phyloP scores from a whole-genome alignment of 2,797 vertebrate genomes.

The Lacerta viridis region DNA sequence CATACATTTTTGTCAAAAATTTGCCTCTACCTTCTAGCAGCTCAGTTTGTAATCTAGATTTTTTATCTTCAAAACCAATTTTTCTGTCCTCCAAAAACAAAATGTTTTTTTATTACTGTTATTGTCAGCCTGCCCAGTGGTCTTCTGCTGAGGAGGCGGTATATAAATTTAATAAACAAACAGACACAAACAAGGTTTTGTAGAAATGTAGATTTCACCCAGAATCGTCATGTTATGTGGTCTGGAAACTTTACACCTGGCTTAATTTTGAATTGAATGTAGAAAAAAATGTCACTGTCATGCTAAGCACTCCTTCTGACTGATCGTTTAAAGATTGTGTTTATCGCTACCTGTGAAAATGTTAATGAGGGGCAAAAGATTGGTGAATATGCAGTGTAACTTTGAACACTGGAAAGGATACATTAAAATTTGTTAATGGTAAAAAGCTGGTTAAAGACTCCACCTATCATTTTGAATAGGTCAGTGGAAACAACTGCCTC shows the following conservation, averaged over 20 bases:
- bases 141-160: no score
- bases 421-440: neutral
- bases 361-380: rapidly evolving
- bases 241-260: neutral
- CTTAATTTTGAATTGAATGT: neutral
- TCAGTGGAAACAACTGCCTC: neutral
- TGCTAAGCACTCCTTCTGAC: neutral
- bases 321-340: neutral
- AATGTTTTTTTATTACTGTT: no score
- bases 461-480: neutral
- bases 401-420: neutral
- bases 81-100: no score
- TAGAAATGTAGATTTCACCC: neutral
- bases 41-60: no score
- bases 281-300: neutral
- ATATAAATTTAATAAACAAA: no score
- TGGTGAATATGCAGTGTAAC: rapidly evolving
- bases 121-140: no score
- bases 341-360: rapidly evolving
- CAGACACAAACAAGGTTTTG: neutral
- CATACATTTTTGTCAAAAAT: no score
- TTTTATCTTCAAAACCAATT: no score
- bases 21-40: no score
- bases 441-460: neutral
- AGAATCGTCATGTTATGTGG: neutral